Evolutionary conservation across 2,888 invertebrate species (phyloP).

Genomic region (Heliconius cydno): DNA sequence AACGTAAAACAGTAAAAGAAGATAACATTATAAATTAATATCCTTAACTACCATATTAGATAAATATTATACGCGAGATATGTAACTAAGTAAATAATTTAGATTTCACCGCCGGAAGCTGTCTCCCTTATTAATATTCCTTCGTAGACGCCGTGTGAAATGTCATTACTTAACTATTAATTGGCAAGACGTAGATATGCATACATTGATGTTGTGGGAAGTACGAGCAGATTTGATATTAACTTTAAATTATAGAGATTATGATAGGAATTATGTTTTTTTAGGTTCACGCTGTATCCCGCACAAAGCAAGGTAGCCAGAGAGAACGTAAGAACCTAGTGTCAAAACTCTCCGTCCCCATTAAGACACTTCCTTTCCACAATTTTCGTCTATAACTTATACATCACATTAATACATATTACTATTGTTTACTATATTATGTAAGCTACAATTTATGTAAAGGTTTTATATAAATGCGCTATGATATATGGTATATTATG

Average conservation of each 20-base stretch:
- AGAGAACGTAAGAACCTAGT: no score
- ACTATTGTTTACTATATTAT: no score
- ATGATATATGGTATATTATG: no score
- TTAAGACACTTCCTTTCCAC: no score
- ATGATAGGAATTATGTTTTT: neutral
- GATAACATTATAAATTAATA: neutral
- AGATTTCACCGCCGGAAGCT: slow-evolving; percentile 47
- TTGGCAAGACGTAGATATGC: slow-evolving; percentile 32
- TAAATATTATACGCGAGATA: slow-evolving; percentile 12
- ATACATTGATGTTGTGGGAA: slow-evolving; percentile 4
- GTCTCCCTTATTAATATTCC: slow-evolving; percentile 55
- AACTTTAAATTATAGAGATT: neutral
- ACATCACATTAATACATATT: no score
- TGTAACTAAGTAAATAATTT: neutral
- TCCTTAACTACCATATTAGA: neutral
- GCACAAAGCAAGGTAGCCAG: no score
- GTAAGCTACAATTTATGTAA: no score
- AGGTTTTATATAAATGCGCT: no score
- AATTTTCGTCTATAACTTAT: no score
- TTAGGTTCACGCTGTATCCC: no score
- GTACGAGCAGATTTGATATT: neutral
- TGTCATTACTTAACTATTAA: slow-evolving; percentile 34
- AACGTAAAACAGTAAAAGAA: neutral
- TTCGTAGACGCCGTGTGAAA: slow-evolving; percentile 32
- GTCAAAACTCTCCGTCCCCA: no score